Conservation (phyloP, 2,888 invertebrate species). For the Sthenelais limicola region DNA sequence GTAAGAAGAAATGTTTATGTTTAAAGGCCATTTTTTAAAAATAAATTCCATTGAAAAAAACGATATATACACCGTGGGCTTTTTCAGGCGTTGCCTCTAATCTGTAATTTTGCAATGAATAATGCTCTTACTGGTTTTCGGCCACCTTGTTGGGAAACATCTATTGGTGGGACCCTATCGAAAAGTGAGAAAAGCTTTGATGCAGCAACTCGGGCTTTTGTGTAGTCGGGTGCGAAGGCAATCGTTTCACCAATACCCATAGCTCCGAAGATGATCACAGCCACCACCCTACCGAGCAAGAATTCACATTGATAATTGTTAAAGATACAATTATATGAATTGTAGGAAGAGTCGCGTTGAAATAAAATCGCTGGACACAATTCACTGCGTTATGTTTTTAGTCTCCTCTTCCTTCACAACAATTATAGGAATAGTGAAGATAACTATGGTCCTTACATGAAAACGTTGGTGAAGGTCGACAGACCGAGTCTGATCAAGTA, state of each 20-base stretch:
- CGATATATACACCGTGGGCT: too few relatives aligned
- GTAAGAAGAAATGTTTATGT: too few relatives aligned
- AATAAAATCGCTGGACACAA: too few relatives aligned
- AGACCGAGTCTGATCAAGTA: conserved; percentile 71
- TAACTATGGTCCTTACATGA: conserved; percentile 26
- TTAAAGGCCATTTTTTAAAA: too few relatives aligned
- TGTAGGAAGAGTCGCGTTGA: too few relatives aligned
- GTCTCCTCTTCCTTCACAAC: not conserved
- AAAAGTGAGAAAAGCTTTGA: conserved; percentile 61
- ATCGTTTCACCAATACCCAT: conserved; percentile 62
- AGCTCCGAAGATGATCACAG: conserved; percentile 61
- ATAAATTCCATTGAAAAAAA: too few relatives aligned
- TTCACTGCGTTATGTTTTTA: too few relatives aligned
- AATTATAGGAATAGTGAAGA: too few relatives aligned
- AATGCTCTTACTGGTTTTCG: conserved; percentile 20
- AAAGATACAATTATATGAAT: not conserved
- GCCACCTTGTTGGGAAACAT: not conserved
- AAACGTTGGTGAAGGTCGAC: conserved; percentile 55
- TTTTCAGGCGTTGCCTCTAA: too few relatives aligned
- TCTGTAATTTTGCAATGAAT: too few relatives aligned
- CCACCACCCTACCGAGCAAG: conserved; percentile 55
- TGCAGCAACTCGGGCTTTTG: conserved; percentile 64
- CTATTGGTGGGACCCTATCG: conserved; percentile 48
- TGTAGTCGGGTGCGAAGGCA: conserved; percentile 62
- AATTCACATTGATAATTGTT: not conserved